Conservation (phyloP, 2,797 vertebrate genomes). For the Ambastaia sidthimunki region DNA sequence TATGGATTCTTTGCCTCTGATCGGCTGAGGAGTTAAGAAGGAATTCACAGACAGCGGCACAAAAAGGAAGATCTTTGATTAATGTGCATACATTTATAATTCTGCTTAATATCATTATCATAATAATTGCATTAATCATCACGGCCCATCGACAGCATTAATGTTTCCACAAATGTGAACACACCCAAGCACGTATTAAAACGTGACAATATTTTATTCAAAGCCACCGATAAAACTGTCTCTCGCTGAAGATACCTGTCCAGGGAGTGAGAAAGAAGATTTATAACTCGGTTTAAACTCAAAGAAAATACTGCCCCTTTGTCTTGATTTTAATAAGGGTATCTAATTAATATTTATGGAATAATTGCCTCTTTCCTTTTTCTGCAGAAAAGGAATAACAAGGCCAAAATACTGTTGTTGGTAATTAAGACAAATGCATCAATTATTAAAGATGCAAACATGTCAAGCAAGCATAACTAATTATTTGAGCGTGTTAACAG, state of each 20-base stretch:
- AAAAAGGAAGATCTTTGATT: conserved; percentile 67
- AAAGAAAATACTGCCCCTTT: conserved; percentile 73
- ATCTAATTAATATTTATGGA: conserved; percentile 96
- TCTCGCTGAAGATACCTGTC: conserved; percentile 64
- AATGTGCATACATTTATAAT: conserved; percentile 73
- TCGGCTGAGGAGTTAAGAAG: conserved; percentile 47
- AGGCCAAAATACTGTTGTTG: conserved; percentile 92
- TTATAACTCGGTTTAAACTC: conserved; percentile 65
- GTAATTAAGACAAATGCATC: conserved; percentile 99
- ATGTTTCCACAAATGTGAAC: conserved; percentile 66
- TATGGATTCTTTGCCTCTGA: conserved; percentile 49
- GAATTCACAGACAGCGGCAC: conserved; percentile 51
- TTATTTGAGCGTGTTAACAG: conserved; percentile 99
- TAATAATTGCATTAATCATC: conserved; percentile 76
- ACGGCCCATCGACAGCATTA: conserved; percentile 64
- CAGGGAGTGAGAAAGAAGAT: conserved; percentile 60
- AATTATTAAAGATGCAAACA: conserved; percentile 99
- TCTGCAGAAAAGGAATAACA: conserved; percentile 89
- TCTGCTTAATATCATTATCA: conserved; percentile 72
- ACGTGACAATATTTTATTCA: conserved; percentile 56
- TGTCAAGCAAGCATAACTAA: conserved; percentile 99
- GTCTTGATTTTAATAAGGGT: conserved; percentile 92
- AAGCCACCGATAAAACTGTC: conserved; percentile 57
- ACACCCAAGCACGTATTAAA: conserved; percentile 56
- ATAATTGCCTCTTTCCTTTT: conserved; percentile 93